These are phyloP conservation scores for Rhyacichthys aspro DNA, from an alignment of 2,797 vertebrate species.

Conservation along the genomic window DNA sequence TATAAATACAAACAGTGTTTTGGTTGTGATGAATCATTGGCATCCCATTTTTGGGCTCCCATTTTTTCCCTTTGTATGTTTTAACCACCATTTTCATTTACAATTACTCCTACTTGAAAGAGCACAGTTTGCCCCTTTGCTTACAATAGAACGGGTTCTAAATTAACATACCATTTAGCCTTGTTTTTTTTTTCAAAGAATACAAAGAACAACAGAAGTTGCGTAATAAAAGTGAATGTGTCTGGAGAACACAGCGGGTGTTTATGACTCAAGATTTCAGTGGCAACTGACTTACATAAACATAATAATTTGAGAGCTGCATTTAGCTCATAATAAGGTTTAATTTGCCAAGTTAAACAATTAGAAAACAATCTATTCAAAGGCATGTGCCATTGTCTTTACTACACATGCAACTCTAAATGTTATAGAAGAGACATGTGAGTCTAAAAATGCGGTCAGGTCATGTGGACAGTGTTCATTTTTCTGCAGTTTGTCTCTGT, in stretches of 20 bases:
- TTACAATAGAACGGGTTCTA: not conserved
- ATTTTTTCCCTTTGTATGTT: no score
- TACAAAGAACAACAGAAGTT: not conserved
- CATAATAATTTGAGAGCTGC: not conserved
- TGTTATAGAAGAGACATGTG: not conserved
- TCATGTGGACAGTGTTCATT: conserved; percentile 22
- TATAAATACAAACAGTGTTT: no score
- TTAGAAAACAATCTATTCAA: not conserved
- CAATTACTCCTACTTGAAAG: not conserved
- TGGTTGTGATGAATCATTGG: no score
- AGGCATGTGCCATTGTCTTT: no score
- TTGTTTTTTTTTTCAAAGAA: not conserved
- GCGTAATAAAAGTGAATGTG: conserved; percentile 4
- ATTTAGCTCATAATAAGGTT: not conserved
- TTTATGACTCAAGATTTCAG: conserved; percentile 19
- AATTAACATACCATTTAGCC: not conserved
- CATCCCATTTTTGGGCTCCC: no score
- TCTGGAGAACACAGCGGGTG: conserved; percentile 1
- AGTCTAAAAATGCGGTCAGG: conserved; percentile 1
- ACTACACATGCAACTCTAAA: no score
- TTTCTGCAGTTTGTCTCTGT: conserved; percentile 22
- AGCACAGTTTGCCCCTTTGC: not conserved
- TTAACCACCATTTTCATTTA: not conserved
- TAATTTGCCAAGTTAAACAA: not conserved
- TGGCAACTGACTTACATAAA: not conserved